Conservation (phyloP, 2,797 vertebrate genomes). For the Eupleurogrammus muticus region DNA sequence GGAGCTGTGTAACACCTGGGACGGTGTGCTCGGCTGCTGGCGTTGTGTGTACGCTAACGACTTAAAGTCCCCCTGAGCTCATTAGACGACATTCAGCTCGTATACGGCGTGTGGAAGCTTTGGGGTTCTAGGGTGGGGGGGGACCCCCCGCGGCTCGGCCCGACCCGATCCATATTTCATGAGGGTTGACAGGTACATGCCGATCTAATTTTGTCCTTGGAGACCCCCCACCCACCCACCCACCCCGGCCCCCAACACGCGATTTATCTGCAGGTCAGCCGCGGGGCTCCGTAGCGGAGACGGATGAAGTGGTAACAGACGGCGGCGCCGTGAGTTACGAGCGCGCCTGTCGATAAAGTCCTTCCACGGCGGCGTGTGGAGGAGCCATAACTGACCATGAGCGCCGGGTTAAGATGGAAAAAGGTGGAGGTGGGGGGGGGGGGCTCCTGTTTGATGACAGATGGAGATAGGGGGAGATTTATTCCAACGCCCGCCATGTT, state of each 20-base stretch:
- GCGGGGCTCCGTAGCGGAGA: slow-evolving; percentile 66
- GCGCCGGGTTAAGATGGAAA: slow-evolving; percentile 34
- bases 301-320: slow-evolving; percentile 76
- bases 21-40: slow-evolving; percentile 38
- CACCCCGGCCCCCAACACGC: slow-evolving; percentile 63
- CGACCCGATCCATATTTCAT: slow-evolving; percentile 77
- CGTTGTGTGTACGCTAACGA: slow-evolving; percentile 15
- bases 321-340: slow-evolving; percentile 72
- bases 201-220: slow-evolving; percentile 83
- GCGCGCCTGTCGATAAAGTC: slow-evolving; percentile 61
- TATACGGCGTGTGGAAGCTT: background rate
- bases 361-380: slow-evolving; percentile 43
- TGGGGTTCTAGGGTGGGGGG: slow-evolving; percentile 39
- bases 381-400: slow-evolving; percentile 63
- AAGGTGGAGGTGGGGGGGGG: too few relatives aligned
- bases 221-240: too few relatives aligned
- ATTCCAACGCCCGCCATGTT: slow-evolving; percentile 43
- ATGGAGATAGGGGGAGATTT: slow-evolving; percentile 51
- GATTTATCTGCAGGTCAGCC: slow-evolving; percentile 80
- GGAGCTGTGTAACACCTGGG: slow-evolving; percentile 63
- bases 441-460: slow-evolving; percentile 39
- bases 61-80: background rate
- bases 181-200: slow-evolving; percentile 79
- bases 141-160: slow-evolving; percentile 53
- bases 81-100: background rate